Conservation (phyloP, 2,888 invertebrate species). For the Vanessa cardui region DNA sequence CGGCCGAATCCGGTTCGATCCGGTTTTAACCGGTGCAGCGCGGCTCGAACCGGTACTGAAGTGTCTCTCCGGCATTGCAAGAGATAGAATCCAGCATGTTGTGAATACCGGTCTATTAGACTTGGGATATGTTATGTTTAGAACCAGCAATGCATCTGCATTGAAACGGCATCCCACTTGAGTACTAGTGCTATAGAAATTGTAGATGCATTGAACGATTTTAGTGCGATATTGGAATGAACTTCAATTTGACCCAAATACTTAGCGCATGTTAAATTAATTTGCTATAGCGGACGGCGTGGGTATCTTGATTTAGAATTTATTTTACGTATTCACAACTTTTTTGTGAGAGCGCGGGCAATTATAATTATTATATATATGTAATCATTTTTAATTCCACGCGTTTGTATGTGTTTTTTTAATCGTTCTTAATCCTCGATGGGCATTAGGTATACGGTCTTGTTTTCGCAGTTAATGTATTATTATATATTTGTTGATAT, state of each 20-base stretch:
- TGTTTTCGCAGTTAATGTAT: no score
- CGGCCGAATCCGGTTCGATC: conserved; percentile 47
- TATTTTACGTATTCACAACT: not conserved
- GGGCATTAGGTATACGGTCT: no score
- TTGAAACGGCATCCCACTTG: conserved; percentile 34
- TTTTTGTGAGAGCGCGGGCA: no score
- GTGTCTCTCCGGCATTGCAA: conserved; percentile 46
- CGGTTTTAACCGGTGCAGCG: conserved; percentile 39
- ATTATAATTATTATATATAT: no score
- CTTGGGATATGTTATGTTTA: conserved; percentile 47
- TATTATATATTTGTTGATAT: no score
- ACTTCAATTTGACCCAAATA: conserved; percentile 5
- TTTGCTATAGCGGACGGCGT: conserved; percentile 3
- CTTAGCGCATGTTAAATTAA: not conserved
- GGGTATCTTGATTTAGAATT: not conserved
- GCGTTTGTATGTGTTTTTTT: no score
- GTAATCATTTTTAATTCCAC: no score
- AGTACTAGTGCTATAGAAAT: conserved; percentile 39
- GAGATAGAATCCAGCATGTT: conserved; percentile 48
- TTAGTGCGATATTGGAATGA: conserved; percentile 15
- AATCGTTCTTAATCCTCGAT: no score
- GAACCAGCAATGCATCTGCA: conserved; percentile 32
- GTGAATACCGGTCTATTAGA: conserved; percentile 54
- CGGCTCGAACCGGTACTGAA: conserved; percentile 32
- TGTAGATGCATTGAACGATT: conserved; percentile 33